phyloP scores from a whole-genome alignment of 2,113 vertebrate species.

The Archilochus colubris region DNA sequence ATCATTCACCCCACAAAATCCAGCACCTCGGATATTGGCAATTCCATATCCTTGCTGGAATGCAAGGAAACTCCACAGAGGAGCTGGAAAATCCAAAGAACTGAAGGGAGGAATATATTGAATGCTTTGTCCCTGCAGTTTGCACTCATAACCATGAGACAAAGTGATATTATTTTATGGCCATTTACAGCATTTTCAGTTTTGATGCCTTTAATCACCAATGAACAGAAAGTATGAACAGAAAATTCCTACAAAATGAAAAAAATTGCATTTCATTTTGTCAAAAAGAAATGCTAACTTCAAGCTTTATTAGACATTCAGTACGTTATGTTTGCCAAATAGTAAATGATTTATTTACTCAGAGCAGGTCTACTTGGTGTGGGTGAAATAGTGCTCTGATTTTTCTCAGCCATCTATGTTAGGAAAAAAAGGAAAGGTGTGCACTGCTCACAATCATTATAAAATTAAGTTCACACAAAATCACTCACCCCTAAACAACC shows the following conservation, averaged over 20 bases:
- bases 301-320: not conserved
- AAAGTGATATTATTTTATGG: not conserved
- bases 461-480: not conserved
- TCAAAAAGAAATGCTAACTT: not conserved
- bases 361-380: not conserved
- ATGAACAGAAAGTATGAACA: not conserved
- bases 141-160: not conserved
- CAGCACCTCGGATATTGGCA: not conserved
- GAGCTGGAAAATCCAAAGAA: not conserved
- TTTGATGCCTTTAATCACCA: not conserved
- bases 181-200: not conserved
- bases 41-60: not conserved
- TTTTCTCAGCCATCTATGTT: not conserved
- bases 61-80: not conserved
- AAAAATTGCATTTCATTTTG: not conserved
- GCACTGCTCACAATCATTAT: not conserved
- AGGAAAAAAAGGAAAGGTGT: not conserved
- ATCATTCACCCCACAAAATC: not conserved
- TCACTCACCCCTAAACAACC: not conserved
- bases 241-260: not conserved
- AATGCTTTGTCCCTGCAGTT: not conserved
- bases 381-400: not conserved
- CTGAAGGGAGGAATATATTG: not conserved
- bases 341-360: not conserved
- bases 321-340: conserved; percentile 25